Conservation (phyloP, 2,888 invertebrate genomes). For the Theodoxus fluviatilis region DNA sequence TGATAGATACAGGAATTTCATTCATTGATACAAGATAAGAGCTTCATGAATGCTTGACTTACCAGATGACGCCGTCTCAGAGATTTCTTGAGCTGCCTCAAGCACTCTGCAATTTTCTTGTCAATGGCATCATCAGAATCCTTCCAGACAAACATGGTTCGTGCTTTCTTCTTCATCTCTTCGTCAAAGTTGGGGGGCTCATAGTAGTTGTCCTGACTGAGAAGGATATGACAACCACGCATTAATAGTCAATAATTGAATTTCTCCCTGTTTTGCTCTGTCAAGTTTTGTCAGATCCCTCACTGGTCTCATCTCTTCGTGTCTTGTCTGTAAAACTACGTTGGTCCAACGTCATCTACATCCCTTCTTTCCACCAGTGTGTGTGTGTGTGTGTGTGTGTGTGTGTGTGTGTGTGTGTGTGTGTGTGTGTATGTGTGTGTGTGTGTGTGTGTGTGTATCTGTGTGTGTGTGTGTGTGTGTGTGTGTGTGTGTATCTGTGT, state of each 20-base stretch:
- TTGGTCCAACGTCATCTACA: no score
- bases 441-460: not conserved
- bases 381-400: no score
- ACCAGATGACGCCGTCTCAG: slow-evolving; percentile 46
- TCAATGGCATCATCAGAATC: slow-evolving; percentile 36
- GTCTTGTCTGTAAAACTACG: no score
- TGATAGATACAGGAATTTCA: not conserved
- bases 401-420: no score
- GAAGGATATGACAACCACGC: slow-evolving; percentile 19
- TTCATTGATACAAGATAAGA: not conserved
- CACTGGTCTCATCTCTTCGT: no score
- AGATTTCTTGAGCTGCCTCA: slow-evolving; percentile 42
- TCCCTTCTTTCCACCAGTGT: no score
- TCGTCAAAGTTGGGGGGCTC: slow-evolving; percentile 42
- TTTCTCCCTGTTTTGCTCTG: no score
- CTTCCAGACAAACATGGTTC: slow-evolving; percentile 49
- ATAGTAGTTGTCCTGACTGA: slow-evolving; percentile 43
- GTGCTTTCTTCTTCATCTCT: slow-evolving; percentile 39
- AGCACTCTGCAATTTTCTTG: slow-evolving; percentile 39
- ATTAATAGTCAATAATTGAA: no score
- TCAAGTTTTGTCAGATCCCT: no score
- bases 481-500: not conserved
- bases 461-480: not conserved
- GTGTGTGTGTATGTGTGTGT: slow-evolving; percentile 15
- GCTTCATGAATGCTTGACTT: slow-evolving; percentile 27